Conservation (phyloP, 1,140 invertebrate genomes). For the Ladona fulva region DNA sequence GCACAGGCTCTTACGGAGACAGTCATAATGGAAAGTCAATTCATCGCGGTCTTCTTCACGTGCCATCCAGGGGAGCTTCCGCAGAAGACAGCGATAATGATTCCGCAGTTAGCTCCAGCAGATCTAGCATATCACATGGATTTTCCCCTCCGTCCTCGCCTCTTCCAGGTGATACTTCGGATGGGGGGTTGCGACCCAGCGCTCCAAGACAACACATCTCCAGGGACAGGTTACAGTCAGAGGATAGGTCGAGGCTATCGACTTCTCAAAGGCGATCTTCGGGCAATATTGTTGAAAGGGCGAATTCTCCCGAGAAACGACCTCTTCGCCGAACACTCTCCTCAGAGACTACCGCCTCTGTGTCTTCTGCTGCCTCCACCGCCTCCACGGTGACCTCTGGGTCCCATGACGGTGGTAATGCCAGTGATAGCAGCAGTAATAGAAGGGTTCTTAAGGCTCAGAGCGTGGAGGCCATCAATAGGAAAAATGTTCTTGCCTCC, state of each 20-base stretch:
- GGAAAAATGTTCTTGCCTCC: slow-evolving; percentile 78
- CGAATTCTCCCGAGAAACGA: not conserved
- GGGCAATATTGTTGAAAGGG: not conserved
- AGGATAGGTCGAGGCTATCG: not conserved
- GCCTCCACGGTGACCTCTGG: slow-evolving; percentile 51
- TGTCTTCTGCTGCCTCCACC: slow-evolving; percentile 42
- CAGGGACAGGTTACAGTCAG: not conserved
- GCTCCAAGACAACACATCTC: not conserved
- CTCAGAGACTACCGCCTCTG: slow-evolving; percentile 49
- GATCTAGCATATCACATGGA: slow-evolving; percentile 56
- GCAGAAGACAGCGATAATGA: slow-evolving; percentile 74
- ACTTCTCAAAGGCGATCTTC: not conserved
- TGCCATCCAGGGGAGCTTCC: slow-evolving; percentile 12
- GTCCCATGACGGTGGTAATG: slow-evolving; percentile 37
- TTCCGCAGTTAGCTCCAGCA: slow-evolving; percentile 71
- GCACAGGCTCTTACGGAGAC: slow-evolving; percentile 10
- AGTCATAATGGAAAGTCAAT: slow-evolving; percentile 42
- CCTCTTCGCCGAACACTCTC: slow-evolving; percentile 43
- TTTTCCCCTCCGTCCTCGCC: slow-evolving; percentile 53
- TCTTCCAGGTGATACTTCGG: slow-evolving; percentile 31
- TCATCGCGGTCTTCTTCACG: slow-evolving; percentile 26
- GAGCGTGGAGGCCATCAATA: slow-evolving; percentile 70
- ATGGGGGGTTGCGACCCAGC: slow-evolving; percentile 18
- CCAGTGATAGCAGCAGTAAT: slow-evolving; percentile 27
- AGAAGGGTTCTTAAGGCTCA: slow-evolving; percentile 60